A percentile compares a stretch with the other conserved stretches of the same genome.
Evolutionary conservation across 1,140 invertebrate species (phyloP).

Genomic region (Trissolcus basalis): DNA sequence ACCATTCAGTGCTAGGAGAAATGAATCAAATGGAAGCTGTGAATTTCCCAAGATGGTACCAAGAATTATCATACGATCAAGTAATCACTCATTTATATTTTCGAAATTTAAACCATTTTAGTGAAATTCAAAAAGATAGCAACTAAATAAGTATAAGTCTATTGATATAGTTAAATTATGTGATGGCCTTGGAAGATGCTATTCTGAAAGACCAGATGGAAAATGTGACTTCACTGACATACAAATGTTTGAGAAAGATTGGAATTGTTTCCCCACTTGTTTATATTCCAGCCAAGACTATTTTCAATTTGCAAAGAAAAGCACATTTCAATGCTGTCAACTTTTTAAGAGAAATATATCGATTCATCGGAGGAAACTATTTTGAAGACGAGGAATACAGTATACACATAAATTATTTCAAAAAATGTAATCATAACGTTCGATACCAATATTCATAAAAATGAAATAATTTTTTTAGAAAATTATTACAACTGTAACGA

Average conservation of each 20-base stretch:
- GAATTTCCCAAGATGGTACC: conserved; percentile 67
- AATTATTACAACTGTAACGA: conserved; percentile 67
- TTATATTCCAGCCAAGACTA: conserved; percentile 53
- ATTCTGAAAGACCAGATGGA: conserved; percentile 65
- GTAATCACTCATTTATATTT: conserved; percentile 51
- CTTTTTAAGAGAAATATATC: conserved; percentile 69
- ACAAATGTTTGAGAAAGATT: conserved; percentile 58
- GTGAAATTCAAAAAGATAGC: background rate
- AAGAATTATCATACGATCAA: conserved; percentile 69
- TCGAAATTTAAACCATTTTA: conserved; percentile 1
- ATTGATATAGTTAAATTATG: conserved; percentile 46
- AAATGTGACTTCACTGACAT: conserved; percentile 60
- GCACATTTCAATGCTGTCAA: conserved; percentile 57
- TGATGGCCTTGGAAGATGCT: conserved; percentile 61
- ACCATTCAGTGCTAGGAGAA: background rate
- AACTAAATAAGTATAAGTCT: background rate
- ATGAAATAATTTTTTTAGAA: conserved; percentile 53
- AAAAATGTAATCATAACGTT: no score
- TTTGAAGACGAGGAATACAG: conserved; percentile 68
- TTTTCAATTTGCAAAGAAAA: conserved; percentile 58
- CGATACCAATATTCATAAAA: no score
- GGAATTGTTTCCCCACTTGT: conserved; percentile 67
- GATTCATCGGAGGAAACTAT: conserved; percentile 64
- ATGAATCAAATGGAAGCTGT: background rate
- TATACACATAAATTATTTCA: conserved; percentile 42